Evolutionary conservation across 2,888 invertebrate species (phyloP), one percentile per base, ranked within the genome.

Genomic region (Aphelenchoides bicaudatus): DNA sequence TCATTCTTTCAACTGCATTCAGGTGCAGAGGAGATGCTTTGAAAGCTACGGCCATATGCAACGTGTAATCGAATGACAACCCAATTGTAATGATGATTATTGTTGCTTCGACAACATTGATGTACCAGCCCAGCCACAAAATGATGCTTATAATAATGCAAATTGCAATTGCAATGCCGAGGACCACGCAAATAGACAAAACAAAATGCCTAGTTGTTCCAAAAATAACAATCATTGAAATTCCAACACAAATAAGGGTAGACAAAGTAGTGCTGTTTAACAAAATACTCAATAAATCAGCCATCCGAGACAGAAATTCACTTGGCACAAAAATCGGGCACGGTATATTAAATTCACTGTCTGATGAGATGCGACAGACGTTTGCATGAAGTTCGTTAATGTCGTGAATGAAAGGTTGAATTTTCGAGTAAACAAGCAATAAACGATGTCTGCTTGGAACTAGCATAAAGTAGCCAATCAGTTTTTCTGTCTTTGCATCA

Each of bases 41-140:
- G 49, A 43, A 62, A 8, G 88, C 88, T 63, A 92, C 86, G 52
- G 88, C 88, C 79, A 91, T 91, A 81, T 93, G 92, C 57, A 93
- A 84, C 80, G 90, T 90, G 79, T 91, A 91, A 82, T 94, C 94
- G 29, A 91, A 89, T 13, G 91, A 88, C 73, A 94, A 84, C 13
- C 93, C 94, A 67, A 94, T 90, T 6, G 92, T 90, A 5, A 91
- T 88, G 6, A 91, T 89, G 58, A 94, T 87, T 13, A 91, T 89
- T 59, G 92, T 87, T 73, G 92, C 91, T 82, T 96, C 94, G 65
- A 94, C 83, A 66, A 96, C 87, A 27, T 67, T 68, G 19, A 62
- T 64, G 2, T 30, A 65, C 62, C 62, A 67, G 5, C 62, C 62
- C 37, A 48, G 3, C 29, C 28, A 31, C 23, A 61, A 5, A 16